Conservation (phyloP, 2,113 vertebrate genomes). For the Sebastes fasciatus region DNA sequence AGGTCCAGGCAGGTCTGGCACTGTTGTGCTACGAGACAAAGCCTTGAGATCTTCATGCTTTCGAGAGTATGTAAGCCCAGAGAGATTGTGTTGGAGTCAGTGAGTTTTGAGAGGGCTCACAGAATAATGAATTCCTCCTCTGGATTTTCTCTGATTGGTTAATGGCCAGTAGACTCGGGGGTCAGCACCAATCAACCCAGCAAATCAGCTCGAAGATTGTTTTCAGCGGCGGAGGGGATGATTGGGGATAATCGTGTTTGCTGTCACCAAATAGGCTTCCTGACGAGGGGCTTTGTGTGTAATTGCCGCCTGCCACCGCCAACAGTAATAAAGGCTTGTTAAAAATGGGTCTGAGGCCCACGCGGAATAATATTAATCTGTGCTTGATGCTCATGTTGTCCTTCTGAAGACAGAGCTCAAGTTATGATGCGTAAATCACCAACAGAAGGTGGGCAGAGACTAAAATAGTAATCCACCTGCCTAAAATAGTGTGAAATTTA, state of each 20-base stretch:
- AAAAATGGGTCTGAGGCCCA: constrained; percentile 34
- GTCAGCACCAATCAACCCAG: constrained; percentile 31
- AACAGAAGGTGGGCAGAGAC: background rate
- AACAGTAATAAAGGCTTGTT: constrained; percentile 51
- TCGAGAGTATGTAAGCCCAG: constrained; percentile 10
- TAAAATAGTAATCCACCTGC: constrained; percentile 1
- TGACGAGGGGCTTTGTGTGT: constrained; percentile 49
- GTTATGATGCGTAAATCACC: background rate
- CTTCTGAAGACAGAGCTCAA: constrained; percentile 20
- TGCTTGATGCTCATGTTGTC: constrained; percentile 14
- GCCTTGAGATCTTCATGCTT: constrained; percentile 31
- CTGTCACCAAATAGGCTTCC: constrained; percentile 33
- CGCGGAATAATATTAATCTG: constrained; percentile 18
- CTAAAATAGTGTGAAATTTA: background rate
- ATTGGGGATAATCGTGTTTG: constrained; percentile 51
- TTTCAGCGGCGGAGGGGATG: background rate
- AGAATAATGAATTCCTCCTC: constrained; percentile 48
- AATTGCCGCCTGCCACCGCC: constrained; percentile 26
- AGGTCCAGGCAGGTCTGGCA: constrained; percentile 11
- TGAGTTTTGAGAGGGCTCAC: constrained; percentile 36
- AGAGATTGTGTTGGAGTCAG: constrained; percentile 29
- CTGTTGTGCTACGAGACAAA: constrained; percentile 22
- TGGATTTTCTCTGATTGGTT: constrained; percentile 47
- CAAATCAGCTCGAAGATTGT: constrained; percentile 25
- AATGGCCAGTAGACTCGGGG: constrained; percentile 7